These are phyloP conservation scores for Vidua chalybeata DNA, from an alignment of 2,113 vertebrate genomes.

Conservation along the genomic window DNA sequence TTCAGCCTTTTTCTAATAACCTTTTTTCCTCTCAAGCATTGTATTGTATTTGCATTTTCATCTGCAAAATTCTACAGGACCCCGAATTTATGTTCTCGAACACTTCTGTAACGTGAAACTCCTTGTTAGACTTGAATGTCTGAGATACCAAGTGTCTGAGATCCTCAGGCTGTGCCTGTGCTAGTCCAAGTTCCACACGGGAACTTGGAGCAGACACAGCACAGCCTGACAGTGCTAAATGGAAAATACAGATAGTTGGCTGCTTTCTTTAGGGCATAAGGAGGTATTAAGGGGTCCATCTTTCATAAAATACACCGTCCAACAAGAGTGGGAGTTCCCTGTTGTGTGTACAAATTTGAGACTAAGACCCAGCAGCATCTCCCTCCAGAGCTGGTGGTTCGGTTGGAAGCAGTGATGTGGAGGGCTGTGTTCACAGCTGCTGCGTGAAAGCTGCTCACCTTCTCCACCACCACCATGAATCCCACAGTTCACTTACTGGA, in stretches of 20 bases:
- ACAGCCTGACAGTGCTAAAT: too few relatives aligned
- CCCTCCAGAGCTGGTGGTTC: neutral
- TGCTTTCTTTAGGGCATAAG: neutral
- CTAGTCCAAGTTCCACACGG: accelerated
- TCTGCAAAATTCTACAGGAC: neutral
- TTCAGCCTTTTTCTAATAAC: too few relatives aligned
- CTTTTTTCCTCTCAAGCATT: neutral
- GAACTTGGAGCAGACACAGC: neutral
- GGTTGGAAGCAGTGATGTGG: neutral
- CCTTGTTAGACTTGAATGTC: too few relatives aligned
- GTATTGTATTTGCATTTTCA: neutral
- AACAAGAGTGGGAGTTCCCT: neutral
- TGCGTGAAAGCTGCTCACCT: accelerated
- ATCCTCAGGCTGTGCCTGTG: accelerated
- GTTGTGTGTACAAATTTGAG: neutral
- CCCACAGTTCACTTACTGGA: neutral
- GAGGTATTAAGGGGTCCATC: neutral
- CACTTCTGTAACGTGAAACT: neutral
- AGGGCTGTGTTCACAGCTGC: neutral
- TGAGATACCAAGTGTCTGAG: neutral
- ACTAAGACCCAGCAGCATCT: neutral
- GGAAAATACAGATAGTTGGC: neutral
- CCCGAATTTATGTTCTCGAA: neutral
- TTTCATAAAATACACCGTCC: neutral
- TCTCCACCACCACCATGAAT: neutral